Evolutionary conservation across 2,797 vertebrate species (phyloP).

Genomic region (Yasuhikotakia modesta): DNA sequence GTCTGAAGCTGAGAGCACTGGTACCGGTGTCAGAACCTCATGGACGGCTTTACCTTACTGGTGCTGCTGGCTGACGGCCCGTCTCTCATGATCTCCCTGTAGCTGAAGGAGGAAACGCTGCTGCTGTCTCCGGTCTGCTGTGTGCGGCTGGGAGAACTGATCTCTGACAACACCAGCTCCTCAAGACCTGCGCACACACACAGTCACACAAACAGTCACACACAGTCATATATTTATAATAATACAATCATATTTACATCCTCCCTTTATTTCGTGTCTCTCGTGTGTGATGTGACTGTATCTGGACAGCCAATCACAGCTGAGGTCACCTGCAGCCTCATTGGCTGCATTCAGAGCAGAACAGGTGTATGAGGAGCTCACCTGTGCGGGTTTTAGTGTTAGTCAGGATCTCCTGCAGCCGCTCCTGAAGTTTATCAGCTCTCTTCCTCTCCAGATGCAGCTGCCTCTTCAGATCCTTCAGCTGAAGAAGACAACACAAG

Average conservation of each 20-base stretch:
- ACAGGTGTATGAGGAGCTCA: conserved; percentile 53
- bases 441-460: conserved; percentile 88
- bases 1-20: conserved; percentile 15
- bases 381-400: conserved; percentile 89
- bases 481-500: conserved; percentile 63
- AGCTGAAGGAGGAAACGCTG: conserved; percentile 90
- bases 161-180: conserved; percentile 88
- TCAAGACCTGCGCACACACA: conserved; percentile 80
- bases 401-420: conserved; percentile 90
- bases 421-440: conserved; percentile 89
- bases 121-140: conserved; percentile 91
- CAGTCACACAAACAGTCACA: background rate
- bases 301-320: background rate
- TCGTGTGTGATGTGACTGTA: conserved; percentile 18
- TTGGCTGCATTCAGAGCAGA: background rate
- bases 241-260: conserved; percentile 29
- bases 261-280: conserved; percentile 45
- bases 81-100: conserved; percentile 88
- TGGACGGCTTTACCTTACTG: conserved; percentile 76
- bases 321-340: conserved; percentile 14
- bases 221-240: no score
- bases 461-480: conserved; percentile 90
- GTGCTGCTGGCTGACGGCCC: conserved; percentile 69
- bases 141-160: conserved; percentile 85
- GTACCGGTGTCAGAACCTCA: conserved; percentile 17